Evolutionary conservation across 2,888 invertebrate genomes (phyloP).

Genomic region (Eueremaeus valkanovi): DNA sequence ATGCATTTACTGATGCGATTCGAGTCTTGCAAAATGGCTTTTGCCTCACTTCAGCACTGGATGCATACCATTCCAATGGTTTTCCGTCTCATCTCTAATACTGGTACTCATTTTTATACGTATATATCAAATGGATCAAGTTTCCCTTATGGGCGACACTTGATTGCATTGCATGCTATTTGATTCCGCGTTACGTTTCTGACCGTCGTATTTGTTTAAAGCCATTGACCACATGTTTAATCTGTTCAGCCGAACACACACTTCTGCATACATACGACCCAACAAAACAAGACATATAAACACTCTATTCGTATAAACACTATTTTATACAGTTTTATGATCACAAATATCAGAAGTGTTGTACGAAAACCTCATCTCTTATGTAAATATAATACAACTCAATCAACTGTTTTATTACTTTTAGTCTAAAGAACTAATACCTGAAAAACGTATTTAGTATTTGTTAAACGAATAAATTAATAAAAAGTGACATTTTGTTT

Average conservation of each 20-base stretch:
- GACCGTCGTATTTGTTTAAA: slow-evolving; percentile 11
- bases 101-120: neutral
- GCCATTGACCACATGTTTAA: neutral
- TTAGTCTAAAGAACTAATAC: too few relatives aligned
- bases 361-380: too few relatives aligned
- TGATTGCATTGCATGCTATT: too few relatives aligned
- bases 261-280: neutral
- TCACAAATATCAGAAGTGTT: too few relatives aligned
- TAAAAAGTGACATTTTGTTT: neutral
- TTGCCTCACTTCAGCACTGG: neutral
- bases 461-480: neutral
- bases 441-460: too few relatives aligned
- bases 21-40: slow-evolving; percentile 10
- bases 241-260: neutral
- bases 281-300: too few relatives aligned
- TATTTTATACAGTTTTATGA: too few relatives aligned
- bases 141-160: neutral
- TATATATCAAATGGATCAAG: neutral
- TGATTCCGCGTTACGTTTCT: too few relatives aligned
- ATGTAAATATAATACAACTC: too few relatives aligned
- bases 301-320: too few relatives aligned
- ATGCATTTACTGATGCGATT: slow-evolving; percentile 23
- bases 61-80: neutral
- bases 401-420: too few relatives aligned
- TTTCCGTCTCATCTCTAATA: neutral